Percentiles rank a stretch among this genome's conserved stretches.
Conservation (phyloP, 2,113 vertebrate species). For the Arizona elegans region DNA sequence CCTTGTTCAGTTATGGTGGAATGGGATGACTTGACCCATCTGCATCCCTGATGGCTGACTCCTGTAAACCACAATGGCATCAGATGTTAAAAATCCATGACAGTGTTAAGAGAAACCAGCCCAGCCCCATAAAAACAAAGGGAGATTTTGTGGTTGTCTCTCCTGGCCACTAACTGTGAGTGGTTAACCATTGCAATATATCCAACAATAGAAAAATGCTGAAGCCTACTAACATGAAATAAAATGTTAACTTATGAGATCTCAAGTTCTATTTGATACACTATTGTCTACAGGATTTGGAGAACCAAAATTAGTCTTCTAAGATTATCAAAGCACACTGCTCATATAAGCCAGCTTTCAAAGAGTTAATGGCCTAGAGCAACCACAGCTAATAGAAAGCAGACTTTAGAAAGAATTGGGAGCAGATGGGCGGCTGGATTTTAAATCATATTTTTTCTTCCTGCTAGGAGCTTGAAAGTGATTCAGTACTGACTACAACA, state of each 20-base stretch:
- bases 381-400: constrained; percentile 62
- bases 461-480: constrained; percentile 61
- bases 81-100: constrained; percentile 3
- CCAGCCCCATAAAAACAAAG: neutral
- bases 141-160: neutral
- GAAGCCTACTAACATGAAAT: neutral
- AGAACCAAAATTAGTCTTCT: neutral
- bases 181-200: constrained; percentile 10
- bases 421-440: constrained; percentile 68
- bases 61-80: constrained; percentile 15
- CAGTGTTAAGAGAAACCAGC: constrained; percentile 8
- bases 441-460: constrained; percentile 67
- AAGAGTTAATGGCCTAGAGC: constrained; percentile 57
- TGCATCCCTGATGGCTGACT: neutral
- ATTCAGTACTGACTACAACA: constrained; percentile 59
- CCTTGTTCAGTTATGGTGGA: neutral
- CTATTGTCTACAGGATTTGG: neutral
- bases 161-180: neutral
- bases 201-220: neutral
- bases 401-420: constrained; percentile 61
- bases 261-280: neutral
- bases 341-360: constrained; percentile 2
- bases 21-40: neutral
- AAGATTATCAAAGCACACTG: neutral
- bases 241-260: neutral